A percentile compares a stretch with the other conserved stretches of the same genome.
These are phyloP conservation scores for Euspilapteryx auroguttella DNA, from an alignment of 2,888 invertebrate species.

Conservation along the genomic window DNA sequence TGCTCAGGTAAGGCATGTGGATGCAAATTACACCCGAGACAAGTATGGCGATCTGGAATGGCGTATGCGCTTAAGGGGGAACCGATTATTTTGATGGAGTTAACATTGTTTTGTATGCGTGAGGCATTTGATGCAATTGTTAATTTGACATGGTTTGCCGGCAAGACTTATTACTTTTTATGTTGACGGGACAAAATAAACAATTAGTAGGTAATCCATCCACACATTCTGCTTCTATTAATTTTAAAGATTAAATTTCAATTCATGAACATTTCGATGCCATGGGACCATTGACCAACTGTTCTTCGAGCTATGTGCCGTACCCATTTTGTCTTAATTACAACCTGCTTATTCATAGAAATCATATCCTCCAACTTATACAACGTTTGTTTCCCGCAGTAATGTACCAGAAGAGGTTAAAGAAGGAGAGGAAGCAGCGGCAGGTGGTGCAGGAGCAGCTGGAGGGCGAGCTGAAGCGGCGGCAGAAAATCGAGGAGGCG, in stretches of 20 bases:
- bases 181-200: constrained; percentile 1
- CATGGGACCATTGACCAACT: too few species aligned
- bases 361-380: too few species aligned
- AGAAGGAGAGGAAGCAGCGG: constrained; percentile 83
- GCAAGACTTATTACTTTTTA: too few species aligned
- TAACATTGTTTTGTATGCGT: constrained; percentile 33
- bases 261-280: too few species aligned
- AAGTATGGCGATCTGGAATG: constrained; percentile 17
- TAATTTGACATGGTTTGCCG: constrained; percentile 37
- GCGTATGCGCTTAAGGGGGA: constrained; percentile 16
- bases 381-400: too few species aligned
- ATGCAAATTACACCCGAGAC: constrained; percentile 13
- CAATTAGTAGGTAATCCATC: not conserved
- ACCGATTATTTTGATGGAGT: constrained; percentile 29
- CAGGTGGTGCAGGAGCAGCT: constrained; percentile 85
- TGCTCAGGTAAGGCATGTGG: constrained; percentile 10
- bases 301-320: too few species aligned
- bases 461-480: constrained; percentile 77
- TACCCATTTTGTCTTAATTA: too few species aligned
- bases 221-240: not conserved
- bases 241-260: not conserved
- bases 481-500: constrained; percentile 79
- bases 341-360: too few species aligned
- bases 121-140: constrained; percentile 31
- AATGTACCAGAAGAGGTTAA: constrained; percentile 85